These are phyloP conservation scores for Oegoconia quadripuncta DNA, from an alignment of 2,888 invertebrate species.

Conservation along the genomic window DNA sequence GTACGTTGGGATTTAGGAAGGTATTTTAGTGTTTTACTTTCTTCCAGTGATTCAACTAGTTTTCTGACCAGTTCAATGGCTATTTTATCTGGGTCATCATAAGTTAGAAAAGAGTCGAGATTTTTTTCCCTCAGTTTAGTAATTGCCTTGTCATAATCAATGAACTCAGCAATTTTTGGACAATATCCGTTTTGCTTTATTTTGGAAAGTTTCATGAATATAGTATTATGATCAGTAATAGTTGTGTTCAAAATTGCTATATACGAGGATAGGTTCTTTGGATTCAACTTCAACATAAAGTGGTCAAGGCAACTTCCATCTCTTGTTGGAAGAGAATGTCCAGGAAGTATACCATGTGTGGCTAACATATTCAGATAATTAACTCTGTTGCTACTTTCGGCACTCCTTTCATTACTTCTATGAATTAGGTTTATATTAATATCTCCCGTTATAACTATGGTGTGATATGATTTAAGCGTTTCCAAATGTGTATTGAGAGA, in stretches of 20 bases:
- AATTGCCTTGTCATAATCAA: constrained; percentile 4
- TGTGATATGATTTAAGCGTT: constrained; percentile 1
- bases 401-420: not conserved
- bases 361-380: constrained; percentile 13
- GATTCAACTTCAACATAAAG: constrained; percentile 1
- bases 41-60: constrained; percentile 3
- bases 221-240: constrained; percentile 9
- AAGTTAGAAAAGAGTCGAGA: not conserved
- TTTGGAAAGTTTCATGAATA: not conserved
- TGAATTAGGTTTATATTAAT: constrained; percentile 9
- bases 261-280: not conserved
- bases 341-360: constrained; percentile 7
- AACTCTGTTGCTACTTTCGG: not conserved
- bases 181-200: not conserved
- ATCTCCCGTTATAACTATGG: constrained; percentile 13
- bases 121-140: constrained; percentile 1
- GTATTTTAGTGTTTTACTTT: constrained; percentile 1
- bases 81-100: constrained; percentile 6
- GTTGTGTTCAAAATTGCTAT: constrained; percentile 11
- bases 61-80: constrained; percentile 1
- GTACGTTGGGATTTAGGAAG: constrained; percentile 1
- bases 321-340: constrained; percentile 12
- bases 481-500: constrained; percentile 1
- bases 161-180: not conserved
- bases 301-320: constrained; percentile 14